Conservation (phyloP, 2,888 invertebrate genomes). For the Drosophila mercatorum region DNA sequence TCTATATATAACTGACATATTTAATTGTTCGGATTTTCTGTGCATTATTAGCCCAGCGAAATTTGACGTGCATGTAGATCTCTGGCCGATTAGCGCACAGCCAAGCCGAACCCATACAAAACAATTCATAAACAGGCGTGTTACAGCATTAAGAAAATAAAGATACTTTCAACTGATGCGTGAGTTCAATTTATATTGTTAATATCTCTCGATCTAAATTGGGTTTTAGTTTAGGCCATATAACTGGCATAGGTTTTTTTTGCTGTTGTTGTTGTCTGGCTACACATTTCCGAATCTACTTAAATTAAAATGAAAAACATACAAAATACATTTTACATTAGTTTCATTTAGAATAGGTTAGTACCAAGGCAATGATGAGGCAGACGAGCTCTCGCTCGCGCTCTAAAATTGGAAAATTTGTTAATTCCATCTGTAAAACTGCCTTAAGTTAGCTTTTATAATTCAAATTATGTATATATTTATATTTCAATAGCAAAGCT, state of each 20-base stretch:
- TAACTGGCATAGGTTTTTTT: background rate
- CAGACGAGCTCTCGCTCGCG: too few species aligned
- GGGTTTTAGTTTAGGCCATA: background rate
- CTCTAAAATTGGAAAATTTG: too few species aligned
- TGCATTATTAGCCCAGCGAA: conserved; percentile 10
- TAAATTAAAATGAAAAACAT: background rate
- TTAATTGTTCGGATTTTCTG: conserved; percentile 41
- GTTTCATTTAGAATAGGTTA: background rate
- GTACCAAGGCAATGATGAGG: too few species aligned
- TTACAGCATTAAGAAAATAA: background rate
- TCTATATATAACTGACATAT: conserved; percentile 40
- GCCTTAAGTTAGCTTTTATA: too few species aligned
- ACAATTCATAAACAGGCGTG: background rate
- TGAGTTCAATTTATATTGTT: conserved; percentile 1
- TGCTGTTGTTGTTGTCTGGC: background rate
- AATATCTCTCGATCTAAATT: background rate
- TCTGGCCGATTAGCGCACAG: conserved; percentile 21
- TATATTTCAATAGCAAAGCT: too few species aligned
- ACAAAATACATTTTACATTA: background rate
- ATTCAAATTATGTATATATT: too few species aligned
- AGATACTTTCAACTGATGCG: background rate
- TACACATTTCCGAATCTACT: background rate
- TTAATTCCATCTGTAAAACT: too few species aligned
- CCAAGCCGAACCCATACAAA: background rate
- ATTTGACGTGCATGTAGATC: conserved; percentile 43